Percentiles rank a stretch among this genome's conserved stretches.
These are phyloP conservation scores for Taxidea taxus DNA, from an alignment of 2,113 vertebrate species.

Conservation along the genomic window DNA sequence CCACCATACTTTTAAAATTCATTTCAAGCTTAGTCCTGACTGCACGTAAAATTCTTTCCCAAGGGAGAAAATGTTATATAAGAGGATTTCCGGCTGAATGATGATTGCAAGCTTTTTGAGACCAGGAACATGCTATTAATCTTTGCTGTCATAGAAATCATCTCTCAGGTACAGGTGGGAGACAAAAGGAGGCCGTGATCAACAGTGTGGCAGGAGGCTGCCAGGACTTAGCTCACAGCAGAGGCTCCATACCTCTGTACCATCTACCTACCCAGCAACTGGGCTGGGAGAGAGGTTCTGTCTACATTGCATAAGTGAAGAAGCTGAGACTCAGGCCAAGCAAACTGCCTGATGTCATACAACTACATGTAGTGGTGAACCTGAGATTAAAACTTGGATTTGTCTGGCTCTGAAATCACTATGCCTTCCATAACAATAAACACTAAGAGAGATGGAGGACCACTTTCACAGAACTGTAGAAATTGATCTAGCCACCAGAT, in stretches of 20 bases:
- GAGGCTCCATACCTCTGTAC: background rate
- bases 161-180: background rate
- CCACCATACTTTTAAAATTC: background rate
- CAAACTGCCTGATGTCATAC: background rate
- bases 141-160: background rate
- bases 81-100: background rate
- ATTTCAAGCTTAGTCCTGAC: background rate
- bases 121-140: background rate
- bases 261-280: background rate
- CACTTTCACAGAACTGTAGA: background rate
- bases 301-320: background rate
- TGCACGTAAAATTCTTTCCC: background rate
- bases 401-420: background rate
- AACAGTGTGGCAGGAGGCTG: background rate
- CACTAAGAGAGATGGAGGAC: background rate
- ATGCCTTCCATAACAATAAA: background rate
- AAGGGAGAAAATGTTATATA: background rate
- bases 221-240: background rate
- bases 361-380: background rate
- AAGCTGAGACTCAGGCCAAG: background rate
- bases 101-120: background rate
- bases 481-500: slow-evolving; percentile 14
- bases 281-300: background rate
- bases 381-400: background rate
- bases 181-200: background rate